Base-by-base conservation (phyloP, 2,113 vertebrate genomes). In the Vidua chalybeata region DNA sequence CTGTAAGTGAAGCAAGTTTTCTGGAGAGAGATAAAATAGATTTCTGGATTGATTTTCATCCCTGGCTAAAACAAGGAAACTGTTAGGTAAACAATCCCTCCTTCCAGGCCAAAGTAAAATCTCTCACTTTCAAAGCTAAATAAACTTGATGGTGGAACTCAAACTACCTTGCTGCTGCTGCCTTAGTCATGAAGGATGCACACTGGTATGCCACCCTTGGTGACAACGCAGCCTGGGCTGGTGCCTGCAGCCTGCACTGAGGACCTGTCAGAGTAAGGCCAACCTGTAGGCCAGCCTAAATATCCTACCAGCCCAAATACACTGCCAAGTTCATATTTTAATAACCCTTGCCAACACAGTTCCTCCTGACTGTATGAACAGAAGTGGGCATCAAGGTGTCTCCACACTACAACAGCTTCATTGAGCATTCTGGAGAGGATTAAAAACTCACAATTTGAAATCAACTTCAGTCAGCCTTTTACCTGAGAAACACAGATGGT, bases 401-500 rank as follows among this genome's bases (percentile, higher is more conserved):
- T 89, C 21, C 45, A 72, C 19, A 6, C 35, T 18, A 15, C 1
- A 1, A 41, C 56, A 75, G 8, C 30, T 76, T 48, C 17, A 63
- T 35, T 0, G 0, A 30, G 52, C 18, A 46, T 5, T 39, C 10
- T 79, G 35, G 67, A 52, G 39, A 64, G 3, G 1, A 59, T 67
- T 26, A 37, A 84, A 35, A 0, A 15, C 39, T 3, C 17, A 5
- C 2, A 52, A 33, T n/a, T 39, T 63, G 43, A 82, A 78, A 33
- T 6, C 52, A 82, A 2, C 4, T 73, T 75, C 18, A 79, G 43
- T 61, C 41, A 82, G 22, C 4, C 22, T 72, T 90, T 94, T 64
- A 49, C 31, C 45, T 66, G 41, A 76, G 74, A 87, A 84, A 39
- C 46, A 69, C 39, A 88, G 31, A 26, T 56, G 13, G 3, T 11